Base-by-base conservation (phyloP, 2,113 vertebrate genomes). In the Hydrochoerus hydrochaeris region DNA sequence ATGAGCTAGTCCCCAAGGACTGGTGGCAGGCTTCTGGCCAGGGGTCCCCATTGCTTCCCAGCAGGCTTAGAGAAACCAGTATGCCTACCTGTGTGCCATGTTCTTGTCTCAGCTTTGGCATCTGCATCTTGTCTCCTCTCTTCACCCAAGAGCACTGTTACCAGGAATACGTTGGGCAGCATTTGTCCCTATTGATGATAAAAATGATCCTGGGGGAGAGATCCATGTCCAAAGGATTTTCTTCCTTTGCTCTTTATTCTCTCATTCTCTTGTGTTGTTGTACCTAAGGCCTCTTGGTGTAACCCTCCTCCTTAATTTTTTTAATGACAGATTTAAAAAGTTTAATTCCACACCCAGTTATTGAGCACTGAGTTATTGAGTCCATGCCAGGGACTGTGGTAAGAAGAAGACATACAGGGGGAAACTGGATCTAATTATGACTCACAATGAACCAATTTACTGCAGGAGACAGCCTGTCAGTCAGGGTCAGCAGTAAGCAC, bases 311-410 rank as follows among this genome's bases (percentile, higher is more conserved):
- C 54, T 30, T 73, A 35, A 41, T 62, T 85, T 86, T 14, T 78
- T 67, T 90, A n/a, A 73, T 62, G 9, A 17, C 11, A 44, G 58
- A 10, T 83, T 96, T 60, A 82, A 91, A 83, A 78, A 94, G 83
- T 89, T 14, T 67, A 75, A 30, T 63, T 77, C 71, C 30, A 57
- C 0, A 12, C 6, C 54, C 41, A 11, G 38, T 71, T 78, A 63
- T 10, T 78, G 84, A 78, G 58, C 46, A 49, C 38, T 14, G 62
- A 84, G 24, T n/a, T 12, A 46, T 30, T 12, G 62, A 86, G 24
- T 54, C 13, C 19, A 2, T 26, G 62, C 78, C 49, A 86, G 57
- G 32, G 26, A 62, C 46, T 20, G 19, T 60, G 38, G 30, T 10
- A n/a, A 85, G 35, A 83, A 52, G 60, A n/a, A 32, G 30, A 9